These are phyloP conservation scores for Halcyon leucocephala DNA, from an alignment of 2,797 vertebrate species.

Conservation along the genomic window DNA sequence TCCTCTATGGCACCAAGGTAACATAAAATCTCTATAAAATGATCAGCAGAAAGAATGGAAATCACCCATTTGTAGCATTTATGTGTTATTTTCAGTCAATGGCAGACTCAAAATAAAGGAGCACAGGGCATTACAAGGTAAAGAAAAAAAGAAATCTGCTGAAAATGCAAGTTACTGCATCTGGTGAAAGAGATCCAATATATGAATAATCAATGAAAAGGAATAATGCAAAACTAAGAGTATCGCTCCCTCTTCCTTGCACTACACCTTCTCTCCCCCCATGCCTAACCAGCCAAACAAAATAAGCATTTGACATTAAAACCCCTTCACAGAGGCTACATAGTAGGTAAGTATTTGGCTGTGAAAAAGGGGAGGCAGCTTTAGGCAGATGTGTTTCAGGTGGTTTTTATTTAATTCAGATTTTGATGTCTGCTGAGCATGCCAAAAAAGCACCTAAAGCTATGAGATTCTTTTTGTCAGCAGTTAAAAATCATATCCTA, in stretches of 20 bases:
- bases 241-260: neutral
- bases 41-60: neutral
- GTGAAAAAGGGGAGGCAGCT: neutral
- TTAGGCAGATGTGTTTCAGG: neutral
- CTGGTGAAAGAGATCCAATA: neutral
- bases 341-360: neutral
- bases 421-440: neutral
- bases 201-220: neutral
- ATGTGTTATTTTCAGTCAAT: neutral
- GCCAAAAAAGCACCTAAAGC: neutral
- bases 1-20: conserved; percentile 91
- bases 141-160: conserved; percentile 8
- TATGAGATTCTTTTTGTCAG: neutral
- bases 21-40: neutral
- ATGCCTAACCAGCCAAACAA: neutral
- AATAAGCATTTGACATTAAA: neutral
- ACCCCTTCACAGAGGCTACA: neutral
- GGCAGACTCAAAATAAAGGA: neutral
- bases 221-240: neutral
- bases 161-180: neutral
- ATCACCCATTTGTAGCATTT: neutral
- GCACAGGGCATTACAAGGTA: neutral
- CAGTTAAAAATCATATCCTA: neutral
- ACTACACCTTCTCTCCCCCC: neutral
- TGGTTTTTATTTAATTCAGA: neutral